Evolutionary conservation across 2,797 vertebrate genomes (phyloP).

Genomic region (Tinamus major): DNA sequence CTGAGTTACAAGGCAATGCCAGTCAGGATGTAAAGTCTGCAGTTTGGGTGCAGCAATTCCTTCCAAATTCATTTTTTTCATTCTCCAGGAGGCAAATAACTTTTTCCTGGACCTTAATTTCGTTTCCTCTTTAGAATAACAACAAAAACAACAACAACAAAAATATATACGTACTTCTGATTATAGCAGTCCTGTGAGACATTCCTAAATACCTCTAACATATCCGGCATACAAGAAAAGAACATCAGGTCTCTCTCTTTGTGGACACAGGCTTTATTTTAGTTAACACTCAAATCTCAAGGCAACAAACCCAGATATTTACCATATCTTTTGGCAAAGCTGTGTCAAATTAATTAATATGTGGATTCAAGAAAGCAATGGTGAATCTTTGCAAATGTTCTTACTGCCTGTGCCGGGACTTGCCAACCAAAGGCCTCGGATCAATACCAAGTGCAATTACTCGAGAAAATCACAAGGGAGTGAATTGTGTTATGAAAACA

Average conservation of each 20-base stretch:
- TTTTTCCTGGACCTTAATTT: background rate
- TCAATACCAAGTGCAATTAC: constrained; percentile 43
- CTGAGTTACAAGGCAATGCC: background rate
- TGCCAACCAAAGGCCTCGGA: background rate
- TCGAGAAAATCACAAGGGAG: constrained; percentile 22
- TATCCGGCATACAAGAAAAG: background rate
- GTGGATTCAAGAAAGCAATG: background rate
- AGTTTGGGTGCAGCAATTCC: background rate
- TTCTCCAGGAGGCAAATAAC: constrained; percentile 5
- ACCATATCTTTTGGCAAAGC: background rate
- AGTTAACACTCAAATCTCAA: background rate
- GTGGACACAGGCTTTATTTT: background rate
- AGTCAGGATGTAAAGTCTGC: background rate
- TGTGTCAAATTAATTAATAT: constrained; percentile 1
- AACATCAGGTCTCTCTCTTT: background rate
- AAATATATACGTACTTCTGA: background rate
- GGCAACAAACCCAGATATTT: background rate
- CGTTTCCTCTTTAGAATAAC: background rate
- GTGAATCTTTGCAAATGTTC: background rate
- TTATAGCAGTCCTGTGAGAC: background rate
- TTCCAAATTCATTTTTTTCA: constrained; percentile 3
- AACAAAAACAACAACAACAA: background rate
- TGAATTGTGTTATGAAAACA: background rate
- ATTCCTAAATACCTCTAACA: background rate
- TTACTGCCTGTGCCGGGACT: background rate